Conservation (phyloP, 2,113 vertebrate species). For the Indicator indicator region DNA sequence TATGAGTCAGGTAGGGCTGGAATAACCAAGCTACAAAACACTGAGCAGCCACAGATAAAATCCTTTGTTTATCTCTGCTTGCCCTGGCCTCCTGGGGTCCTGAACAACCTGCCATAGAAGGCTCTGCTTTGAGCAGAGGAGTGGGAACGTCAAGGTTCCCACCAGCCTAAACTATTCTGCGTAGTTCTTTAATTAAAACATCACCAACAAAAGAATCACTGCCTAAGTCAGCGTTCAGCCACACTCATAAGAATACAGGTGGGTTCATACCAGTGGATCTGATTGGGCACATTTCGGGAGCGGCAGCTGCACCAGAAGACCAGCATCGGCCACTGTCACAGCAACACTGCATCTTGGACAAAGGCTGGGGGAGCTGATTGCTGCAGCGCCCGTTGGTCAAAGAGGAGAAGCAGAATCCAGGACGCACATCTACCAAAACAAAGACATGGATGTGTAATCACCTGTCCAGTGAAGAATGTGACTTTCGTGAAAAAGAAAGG, state of each 20-base stretch:
- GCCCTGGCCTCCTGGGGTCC: neutral
- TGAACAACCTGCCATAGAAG: neutral
- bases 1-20: neutral
- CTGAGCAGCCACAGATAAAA: neutral
- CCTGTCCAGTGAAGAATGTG: neutral
- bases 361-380: slow-evolving; percentile 86
- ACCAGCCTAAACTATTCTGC: neutral
- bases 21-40: neutral
- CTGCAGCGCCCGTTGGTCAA: slow-evolving; percentile 88
- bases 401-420: slow-evolving; percentile 88
- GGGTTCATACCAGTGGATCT: slow-evolving; percentile 84
- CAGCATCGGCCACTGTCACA: slow-evolving; percentile 93
- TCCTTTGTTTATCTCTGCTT: neutral
- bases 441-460: neutral
- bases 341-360: slow-evolving; percentile 93
- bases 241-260: accelerated
- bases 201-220: neutral
- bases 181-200: neutral
- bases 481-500: neutral
- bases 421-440: slow-evolving; percentile 84
- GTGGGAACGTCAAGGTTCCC: neutral
- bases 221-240: neutral
- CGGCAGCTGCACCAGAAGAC: slow-evolving; percentile 76
- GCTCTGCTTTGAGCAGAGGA: neutral
- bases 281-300: slow-evolving; percentile 93